Evolutionary conservation across 1,140 invertebrate genomes (phyloP).

Genomic region (Luehdorfia chinensis): DNA sequence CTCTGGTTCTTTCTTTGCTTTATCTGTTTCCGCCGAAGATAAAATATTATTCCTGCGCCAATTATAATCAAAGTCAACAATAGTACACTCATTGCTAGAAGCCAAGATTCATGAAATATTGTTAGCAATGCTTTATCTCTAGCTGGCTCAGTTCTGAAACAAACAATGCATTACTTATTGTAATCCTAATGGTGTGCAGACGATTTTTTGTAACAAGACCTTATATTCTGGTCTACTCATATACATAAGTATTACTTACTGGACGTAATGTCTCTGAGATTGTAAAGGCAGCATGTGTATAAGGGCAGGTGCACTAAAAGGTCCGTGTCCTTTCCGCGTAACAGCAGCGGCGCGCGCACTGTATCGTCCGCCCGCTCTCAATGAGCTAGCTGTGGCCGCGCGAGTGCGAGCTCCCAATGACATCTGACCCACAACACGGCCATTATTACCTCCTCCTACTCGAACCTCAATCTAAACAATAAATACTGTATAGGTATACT

Average conservation of each 20-base stretch:
- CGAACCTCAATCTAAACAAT: conserved; percentile 53
- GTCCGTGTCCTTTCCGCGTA: conserved; percentile 56
- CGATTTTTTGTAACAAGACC: too few species aligned
- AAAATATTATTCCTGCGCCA: conserved; percentile 54
- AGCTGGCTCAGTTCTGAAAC: conserved; percentile 66
- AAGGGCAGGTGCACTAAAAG: conserved; percentile 58
- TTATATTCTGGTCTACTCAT: conserved; percentile 9
- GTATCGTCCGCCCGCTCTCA: conserved; percentile 58
- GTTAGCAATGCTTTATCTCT: conserved; percentile 67
- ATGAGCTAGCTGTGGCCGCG: conserved; percentile 57
- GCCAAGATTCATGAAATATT: conserved; percentile 73
- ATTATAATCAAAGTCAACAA: conserved; percentile 59
- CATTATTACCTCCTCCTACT: conserved; percentile 60
- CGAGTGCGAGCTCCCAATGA: conserved; percentile 56
- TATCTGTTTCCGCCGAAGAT: conserved; percentile 49
- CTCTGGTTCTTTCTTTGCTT: conserved; percentile 66
- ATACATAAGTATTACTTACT: conserved; percentile 42
- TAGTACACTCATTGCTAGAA: conserved; percentile 56
- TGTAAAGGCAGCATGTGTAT: conserved; percentile 70
- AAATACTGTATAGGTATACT: too few species aligned
- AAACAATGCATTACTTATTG: conserved; percentile 11
- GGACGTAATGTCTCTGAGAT: conserved; percentile 63
- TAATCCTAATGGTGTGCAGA: too few species aligned
- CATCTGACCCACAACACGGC: conserved; percentile 75
- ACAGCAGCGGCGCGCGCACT: conserved; percentile 64